Conservation (phyloP, 2,113 vertebrate species). For the Probosciger aterrimus region DNA sequence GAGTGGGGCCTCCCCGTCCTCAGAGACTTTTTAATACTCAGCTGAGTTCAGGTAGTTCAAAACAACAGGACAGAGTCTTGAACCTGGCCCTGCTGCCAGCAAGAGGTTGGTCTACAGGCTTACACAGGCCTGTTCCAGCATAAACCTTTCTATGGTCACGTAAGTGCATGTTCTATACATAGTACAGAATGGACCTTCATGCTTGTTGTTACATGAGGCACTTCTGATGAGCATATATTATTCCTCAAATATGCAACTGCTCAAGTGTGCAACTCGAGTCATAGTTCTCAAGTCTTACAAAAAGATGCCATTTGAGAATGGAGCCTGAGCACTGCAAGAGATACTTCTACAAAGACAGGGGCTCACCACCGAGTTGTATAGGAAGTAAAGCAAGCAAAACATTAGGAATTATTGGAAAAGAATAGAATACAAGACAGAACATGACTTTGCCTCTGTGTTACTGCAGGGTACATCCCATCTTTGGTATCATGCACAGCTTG, state of each 20-base stretch:
- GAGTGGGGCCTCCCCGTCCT: background rate
- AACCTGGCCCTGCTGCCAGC: background rate
- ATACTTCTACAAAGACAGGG: background rate
- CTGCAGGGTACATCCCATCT: background rate
- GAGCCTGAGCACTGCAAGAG: background rate
- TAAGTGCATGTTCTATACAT: background rate
- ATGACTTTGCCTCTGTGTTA: background rate
- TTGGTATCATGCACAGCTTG: background rate
- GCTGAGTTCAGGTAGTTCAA: background rate
- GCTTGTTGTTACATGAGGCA: background rate
- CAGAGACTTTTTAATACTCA: background rate
- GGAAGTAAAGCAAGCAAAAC: background rate
- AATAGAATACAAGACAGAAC: background rate
- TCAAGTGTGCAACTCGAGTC: background rate
- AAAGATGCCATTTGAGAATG: background rate
- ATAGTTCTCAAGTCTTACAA: background rate
- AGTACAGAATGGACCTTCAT: background rate
- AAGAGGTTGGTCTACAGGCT: background rate
- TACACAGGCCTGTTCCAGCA: background rate
- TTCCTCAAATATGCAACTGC: background rate
- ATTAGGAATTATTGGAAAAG: background rate
- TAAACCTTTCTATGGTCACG: background rate
- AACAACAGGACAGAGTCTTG: background rate
- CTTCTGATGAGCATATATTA: background rate
- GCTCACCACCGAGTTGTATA: background rate